Evolutionary conservation across 2,888 invertebrate genomes (phyloP).

Genomic region (Eilema sororculum): DNA sequence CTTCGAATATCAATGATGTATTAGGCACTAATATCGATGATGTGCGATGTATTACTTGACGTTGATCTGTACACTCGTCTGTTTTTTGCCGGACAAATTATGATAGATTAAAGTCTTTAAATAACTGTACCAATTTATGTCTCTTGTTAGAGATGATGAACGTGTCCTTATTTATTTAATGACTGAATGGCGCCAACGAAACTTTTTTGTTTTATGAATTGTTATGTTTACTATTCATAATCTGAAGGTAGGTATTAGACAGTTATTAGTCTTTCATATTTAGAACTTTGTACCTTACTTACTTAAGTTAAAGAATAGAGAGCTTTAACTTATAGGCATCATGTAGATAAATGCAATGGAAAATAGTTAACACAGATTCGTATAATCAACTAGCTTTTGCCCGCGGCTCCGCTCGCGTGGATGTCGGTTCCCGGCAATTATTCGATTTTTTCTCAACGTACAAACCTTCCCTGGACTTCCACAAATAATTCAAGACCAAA

Average conservation of each 20-base stretch:
- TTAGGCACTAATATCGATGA: constrained; percentile 31
- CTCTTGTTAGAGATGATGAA: constrained; percentile 18
- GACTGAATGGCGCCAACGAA: constrained; percentile 13
- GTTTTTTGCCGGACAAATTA: constrained; percentile 11
- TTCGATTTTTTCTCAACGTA: too few relatives aligned
- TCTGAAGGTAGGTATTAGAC: neutral
- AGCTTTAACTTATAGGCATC: too few relatives aligned
- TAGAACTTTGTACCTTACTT: neutral
- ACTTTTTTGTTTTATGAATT: constrained; percentile 2
- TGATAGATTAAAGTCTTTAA: constrained; percentile 19
- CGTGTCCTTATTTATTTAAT: constrained; percentile 20
- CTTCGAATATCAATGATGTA: constrained; percentile 37
- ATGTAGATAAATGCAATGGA: too few relatives aligned
- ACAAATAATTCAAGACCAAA: too few relatives aligned
- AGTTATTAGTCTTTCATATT: neutral
- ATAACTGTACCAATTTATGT: constrained; percentile 19
- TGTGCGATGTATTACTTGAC: constrained; percentile 6
- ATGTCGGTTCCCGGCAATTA: too few relatives aligned
- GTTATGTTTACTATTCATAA: neutral
- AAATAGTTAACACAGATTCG: too few relatives aligned
- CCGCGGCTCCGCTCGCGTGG: too few relatives aligned
- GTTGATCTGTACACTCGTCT: constrained; percentile 4
- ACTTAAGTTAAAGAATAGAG: too few relatives aligned
- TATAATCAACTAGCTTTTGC: too few relatives aligned
- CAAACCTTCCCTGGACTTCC: too few relatives aligned